Conservation (phyloP, 2,888 invertebrate species). For the Arrhopalites spinosus region DNA sequence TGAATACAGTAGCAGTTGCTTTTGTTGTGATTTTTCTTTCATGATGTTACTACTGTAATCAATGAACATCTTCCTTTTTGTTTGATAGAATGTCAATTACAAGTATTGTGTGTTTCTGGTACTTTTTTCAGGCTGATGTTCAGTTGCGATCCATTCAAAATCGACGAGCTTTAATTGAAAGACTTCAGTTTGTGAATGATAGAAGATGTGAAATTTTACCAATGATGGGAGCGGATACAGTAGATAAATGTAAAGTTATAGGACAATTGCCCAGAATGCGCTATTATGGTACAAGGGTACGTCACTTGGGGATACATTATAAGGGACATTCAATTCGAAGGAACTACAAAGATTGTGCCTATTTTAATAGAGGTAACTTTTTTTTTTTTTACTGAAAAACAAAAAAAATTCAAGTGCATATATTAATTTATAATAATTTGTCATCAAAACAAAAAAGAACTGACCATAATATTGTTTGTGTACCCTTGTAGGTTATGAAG, state of each 20-base stretch:
- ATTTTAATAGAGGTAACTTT: slow-evolving; percentile 38
- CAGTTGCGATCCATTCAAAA: slow-evolving; percentile 43
- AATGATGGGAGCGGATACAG: slow-evolving; percentile 34
- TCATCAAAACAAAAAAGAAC: neutral
- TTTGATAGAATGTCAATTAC: too few relatives aligned
- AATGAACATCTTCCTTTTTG: too few relatives aligned
- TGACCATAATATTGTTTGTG: too few relatives aligned
- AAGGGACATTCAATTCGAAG: slow-evolving; percentile 16
- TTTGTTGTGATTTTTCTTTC: too few relatives aligned
- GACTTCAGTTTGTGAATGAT: slow-evolving; percentile 46
- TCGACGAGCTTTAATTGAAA: slow-evolving; percentile 41
- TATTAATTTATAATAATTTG: neutral
- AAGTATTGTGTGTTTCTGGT: neutral
- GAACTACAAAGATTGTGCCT: slow-evolving; percentile 35
- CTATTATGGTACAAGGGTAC: slow-evolving; percentile 28
- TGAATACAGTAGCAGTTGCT: too few relatives aligned
- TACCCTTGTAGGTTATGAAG: slow-evolving; percentile 38
- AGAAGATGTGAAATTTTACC: slow-evolving; percentile 42
- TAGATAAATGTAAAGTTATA: slow-evolving; percentile 41
- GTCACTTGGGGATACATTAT: slow-evolving; percentile 23
- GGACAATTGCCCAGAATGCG: slow-evolving; percentile 37
- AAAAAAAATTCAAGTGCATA: neutral
- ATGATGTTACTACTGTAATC: too few relatives aligned
- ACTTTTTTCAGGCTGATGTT: slow-evolving; percentile 43
- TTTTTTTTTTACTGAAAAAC: too few relatives aligned